Evolutionary conservation across 2,888 invertebrate genomes (phyloP).

Genomic region (Cerceris rybyensis): DNA sequence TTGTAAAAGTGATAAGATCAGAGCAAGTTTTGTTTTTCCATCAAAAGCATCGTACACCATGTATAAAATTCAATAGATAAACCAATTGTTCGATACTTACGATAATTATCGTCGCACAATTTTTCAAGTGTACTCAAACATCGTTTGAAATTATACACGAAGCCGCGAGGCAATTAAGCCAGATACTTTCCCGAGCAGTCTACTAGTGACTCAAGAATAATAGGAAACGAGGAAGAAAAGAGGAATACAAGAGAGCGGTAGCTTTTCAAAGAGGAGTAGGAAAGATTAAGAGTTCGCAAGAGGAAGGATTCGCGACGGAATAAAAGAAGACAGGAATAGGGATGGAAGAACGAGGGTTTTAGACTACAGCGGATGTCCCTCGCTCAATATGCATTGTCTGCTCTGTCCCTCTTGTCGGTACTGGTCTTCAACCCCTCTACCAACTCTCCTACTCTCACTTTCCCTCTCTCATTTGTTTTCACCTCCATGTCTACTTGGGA

Average conservation of each 20-base stretch:
- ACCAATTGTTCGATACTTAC: not conserved
- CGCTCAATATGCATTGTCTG: conserved; percentile 68
- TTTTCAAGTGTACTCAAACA: not conserved
- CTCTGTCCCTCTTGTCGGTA: conserved; percentile 51
- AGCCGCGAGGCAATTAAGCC: conserved; percentile 3
- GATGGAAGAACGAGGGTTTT: conserved; percentile 21
- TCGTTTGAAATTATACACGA: not conserved
- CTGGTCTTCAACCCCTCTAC: conserved; percentile 31
- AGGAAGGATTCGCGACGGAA: conserved; percentile 15
- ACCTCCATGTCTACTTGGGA: conserved; percentile 7
- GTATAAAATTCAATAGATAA: too few species aligned
- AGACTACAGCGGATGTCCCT: conserved; percentile 36
- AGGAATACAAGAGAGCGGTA: conserved; percentile 1
- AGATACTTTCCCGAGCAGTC: not conserved
- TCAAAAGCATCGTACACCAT: too few species aligned
- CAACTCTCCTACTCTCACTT: conserved; percentile 17
- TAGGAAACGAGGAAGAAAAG: not conserved
- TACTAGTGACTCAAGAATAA: conserved; percentile 1
- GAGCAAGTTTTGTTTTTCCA: too few species aligned
- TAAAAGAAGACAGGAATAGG: conserved; percentile 7
- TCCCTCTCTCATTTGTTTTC: conserved; percentile 24
- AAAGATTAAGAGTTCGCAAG: conserved; percentile 20
- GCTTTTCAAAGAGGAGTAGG: conserved; percentile 26
- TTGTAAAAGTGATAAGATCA: too few species aligned
- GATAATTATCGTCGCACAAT: not conserved